Percentiles rank a stretch among this genome's conserved stretches.
Evolutionary conservation across 2,113 vertebrate genomes (phyloP).

Genomic region (Crotalus tigris): DNA sequence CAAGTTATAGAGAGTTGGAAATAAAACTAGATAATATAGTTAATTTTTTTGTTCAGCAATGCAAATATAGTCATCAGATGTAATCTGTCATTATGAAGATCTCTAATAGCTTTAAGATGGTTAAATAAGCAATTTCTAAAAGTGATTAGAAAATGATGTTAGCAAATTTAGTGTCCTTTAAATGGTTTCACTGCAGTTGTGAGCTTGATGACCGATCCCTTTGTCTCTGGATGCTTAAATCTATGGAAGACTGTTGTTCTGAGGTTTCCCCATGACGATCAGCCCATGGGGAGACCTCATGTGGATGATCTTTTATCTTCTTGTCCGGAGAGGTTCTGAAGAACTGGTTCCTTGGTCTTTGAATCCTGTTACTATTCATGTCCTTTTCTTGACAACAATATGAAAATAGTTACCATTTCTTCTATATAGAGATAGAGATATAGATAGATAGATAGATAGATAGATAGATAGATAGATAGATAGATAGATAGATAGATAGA

Average conservation of each 20-base stretch:
- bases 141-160: not conserved
- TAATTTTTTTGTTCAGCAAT: not conserved
- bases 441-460: too few relatives aligned
- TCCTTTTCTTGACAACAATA: not conserved
- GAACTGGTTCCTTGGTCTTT: not conserved
- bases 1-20: not conserved
- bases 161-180: not conserved
- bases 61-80: not conserved
- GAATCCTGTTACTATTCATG: not conserved
- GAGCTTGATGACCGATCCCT: not conserved
- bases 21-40: not conserved
- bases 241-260: not conserved
- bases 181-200: not conserved
- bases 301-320: not conserved
- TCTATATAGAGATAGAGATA: too few relatives aligned
- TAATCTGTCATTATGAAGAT: not conserved
- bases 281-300: not conserved
- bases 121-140: not conserved
- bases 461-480: too few relatives aligned
- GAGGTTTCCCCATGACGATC: not conserved
- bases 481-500: too few relatives aligned
- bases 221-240: not conserved
- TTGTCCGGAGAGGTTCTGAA: not conserved
- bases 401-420: not conserved
- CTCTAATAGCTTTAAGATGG: not conserved